Evolutionary conservation across 2,797 vertebrate species (phyloP).

Genomic region (Thripadectes ignobilis): DNA sequence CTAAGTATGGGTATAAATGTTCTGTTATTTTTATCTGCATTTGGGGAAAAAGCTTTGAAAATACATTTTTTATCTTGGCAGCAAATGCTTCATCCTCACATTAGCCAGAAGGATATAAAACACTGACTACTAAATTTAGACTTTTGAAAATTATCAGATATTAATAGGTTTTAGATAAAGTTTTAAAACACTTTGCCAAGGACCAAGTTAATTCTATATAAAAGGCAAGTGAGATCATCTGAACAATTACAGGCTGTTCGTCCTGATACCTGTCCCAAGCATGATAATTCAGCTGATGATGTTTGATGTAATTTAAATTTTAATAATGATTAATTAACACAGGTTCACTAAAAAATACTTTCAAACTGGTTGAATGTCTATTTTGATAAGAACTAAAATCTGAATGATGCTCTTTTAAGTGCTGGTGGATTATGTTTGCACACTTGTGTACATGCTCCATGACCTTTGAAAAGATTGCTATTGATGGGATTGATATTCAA

Average conservation of each 20-base stretch:
- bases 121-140: background rate
- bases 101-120: background rate
- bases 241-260: background rate
- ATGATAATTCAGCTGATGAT: background rate
- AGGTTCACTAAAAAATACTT: background rate
- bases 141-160: background rate
- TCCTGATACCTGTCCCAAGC: background rate
- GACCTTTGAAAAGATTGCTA: background rate
- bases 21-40: background rate
- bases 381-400: background rate
- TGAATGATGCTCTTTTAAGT: background rate
- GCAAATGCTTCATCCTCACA: background rate
- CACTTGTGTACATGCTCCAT: background rate
- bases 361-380: background rate
- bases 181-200: background rate
- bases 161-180: background rate
- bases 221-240: background rate
- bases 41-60: background rate
- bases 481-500: background rate
- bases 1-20: background rate
- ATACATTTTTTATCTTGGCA: background rate
- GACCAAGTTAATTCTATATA: background rate
- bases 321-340: background rate
- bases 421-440: background rate
- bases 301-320: fast-evolving